Evolutionary conservation across 2,797 vertebrate genomes (phyloP).

Genomic region (Ciconia nigra): DNA sequence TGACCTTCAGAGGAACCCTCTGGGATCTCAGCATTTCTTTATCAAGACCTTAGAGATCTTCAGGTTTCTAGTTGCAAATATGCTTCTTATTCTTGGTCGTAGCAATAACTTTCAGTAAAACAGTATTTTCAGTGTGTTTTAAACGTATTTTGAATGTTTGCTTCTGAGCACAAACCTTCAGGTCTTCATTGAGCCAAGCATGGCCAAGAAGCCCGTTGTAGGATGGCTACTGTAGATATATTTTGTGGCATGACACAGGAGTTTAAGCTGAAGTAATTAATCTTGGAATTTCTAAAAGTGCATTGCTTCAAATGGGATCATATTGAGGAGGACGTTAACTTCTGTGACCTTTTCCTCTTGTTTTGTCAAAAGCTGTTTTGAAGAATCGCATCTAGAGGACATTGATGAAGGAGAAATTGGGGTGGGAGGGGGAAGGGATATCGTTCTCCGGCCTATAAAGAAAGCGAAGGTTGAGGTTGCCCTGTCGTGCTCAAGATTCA

Average conservation of each 20-base stretch:
- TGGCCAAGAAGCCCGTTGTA: background rate
- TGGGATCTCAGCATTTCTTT: constrained; percentile 11
- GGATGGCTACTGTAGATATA: constrained; percentile 47
- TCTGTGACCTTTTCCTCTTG: constrained; percentile 64
- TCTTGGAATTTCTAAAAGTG: constrained; percentile 25
- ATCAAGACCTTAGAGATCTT: background rate
- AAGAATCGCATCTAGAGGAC: constrained; percentile 20
- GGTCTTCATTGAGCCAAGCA: background rate
- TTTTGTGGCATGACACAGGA: background rate
- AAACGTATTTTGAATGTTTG: background rate
- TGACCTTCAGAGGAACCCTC: constrained; percentile 50
- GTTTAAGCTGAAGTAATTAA: constrained; percentile 35
- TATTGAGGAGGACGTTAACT: background rate
- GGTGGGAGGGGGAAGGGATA: background rate
- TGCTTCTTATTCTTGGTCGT: background rate
- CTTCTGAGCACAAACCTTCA: background rate
- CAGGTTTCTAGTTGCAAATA: background rate
- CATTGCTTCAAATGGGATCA: constrained; percentile 39
- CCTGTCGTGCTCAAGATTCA: background rate
- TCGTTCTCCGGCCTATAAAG: background rate
- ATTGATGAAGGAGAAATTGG: constrained; percentile 19
- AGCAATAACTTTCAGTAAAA: background rate
- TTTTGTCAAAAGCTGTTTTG: constrained; percentile 45
- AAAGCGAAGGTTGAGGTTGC: background rate
- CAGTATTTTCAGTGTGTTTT: background rate